Evolutionary conservation across 1,140 invertebrate genomes (phyloP), one percentile per base, ranked within the genome.

Genomic region (Globodera rostochiensis): DNA sequence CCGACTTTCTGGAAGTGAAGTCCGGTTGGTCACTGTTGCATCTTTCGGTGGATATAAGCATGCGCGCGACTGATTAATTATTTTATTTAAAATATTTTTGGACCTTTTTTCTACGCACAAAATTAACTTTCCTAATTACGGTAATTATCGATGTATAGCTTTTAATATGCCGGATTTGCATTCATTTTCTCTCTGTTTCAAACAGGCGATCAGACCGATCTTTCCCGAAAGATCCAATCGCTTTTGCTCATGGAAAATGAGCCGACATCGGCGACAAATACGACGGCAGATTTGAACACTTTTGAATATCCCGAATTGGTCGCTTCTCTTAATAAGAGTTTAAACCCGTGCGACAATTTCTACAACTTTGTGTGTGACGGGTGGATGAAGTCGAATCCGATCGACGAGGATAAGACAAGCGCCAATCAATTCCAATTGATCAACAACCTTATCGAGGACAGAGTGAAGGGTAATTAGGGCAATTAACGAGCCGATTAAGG

Each of bases 261-360:
- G 60, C 6, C 57, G n/a, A 15, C 9, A 49, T 50, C 25, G 47
- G 60, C 25, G 47, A 78, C 25, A 36, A 67, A 78, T 9, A 13
- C n/a, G 73, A 0, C n/a, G 49, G 47, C 50, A 15, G 21, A 79
- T 3, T 76, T n/a, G 46, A 76, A 13, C 25, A 15, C 70, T 5
- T 79, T 64, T 21, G 49, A 80, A 25, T 82, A 82, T 49, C 81
- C 67, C 19, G 80, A 80, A 82, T 25, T 82, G 21, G 67, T 49
- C 46, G 64, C 77, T 36, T 82, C 81, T 36, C 53, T 82, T n/a
- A 82, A 82, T n/a, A 19, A 25, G 49, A 47, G 21, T 11, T n/a
- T 82, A 19, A 73, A 82, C 49, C 81, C 81, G 11, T 82, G 81
- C 47, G 74, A 82, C 21, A 74, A 82, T 53, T 82, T 82, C 46